These are phyloP conservation scores for Napeogenes sylphis DNA, from an alignment of 2,888 invertebrate species.

Conservation along the genomic window DNA sequence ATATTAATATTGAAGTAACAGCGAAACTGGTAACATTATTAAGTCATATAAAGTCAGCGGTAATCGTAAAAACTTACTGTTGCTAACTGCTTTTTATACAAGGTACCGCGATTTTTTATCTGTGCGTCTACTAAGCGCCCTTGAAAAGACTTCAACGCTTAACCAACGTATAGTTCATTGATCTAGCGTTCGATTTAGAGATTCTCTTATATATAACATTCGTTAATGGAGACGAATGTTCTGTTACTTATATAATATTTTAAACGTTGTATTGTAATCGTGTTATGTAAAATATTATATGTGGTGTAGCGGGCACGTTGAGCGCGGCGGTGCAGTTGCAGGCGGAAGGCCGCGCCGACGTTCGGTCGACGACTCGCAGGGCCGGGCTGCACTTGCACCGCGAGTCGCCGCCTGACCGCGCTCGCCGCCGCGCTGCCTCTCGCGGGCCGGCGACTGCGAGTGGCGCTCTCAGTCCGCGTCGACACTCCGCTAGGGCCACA, in stretches of 20 bases:
- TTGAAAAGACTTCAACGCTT: constrained; percentile 75
- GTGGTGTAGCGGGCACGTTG: constrained; percentile 6
- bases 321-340: constrained; percentile 12
- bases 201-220: constrained; percentile 15
- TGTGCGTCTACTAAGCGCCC: constrained; percentile 61
- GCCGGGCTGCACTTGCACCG: constrained; percentile 53
- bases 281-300: constrained; percentile 7
- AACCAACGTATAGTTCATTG: constrained; percentile 60
- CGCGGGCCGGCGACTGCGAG: constrained; percentile 34
- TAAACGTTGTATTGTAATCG: background rate
- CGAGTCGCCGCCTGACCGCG: constrained; percentile 41
- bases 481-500: constrained; percentile 58
- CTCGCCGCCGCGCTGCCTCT: constrained; percentile 37
- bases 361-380: constrained; percentile 38
- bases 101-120: constrained; percentile 44
- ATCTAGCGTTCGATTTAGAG: constrained; percentile 37
- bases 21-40: constrained; percentile 11
- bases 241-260: no score
- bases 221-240: no score
- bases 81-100: constrained; percentile 32
- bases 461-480: constrained; percentile 57
- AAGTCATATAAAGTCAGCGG: constrained; percentile 17
- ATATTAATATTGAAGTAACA: background rate
- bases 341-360: constrained; percentile 36
- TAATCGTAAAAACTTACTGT: constrained; percentile 29